Evolutionary conservation across 2,113 vertebrate genomes (phyloP), one percentile per base, ranked within the genome.

Genomic region (Centropus bengalensis): DNA sequence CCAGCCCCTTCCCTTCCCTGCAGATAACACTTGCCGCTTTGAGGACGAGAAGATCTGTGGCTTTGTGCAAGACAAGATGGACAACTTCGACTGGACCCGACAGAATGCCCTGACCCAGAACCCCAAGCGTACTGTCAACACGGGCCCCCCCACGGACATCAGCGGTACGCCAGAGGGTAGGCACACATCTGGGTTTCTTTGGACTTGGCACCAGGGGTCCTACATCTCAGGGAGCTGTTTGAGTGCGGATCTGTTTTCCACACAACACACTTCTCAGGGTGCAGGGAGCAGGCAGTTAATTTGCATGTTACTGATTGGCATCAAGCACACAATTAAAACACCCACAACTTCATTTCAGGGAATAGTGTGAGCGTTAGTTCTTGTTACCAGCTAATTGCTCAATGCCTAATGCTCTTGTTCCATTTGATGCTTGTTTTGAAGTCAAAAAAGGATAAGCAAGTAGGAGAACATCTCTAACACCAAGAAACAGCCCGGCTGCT

Each of bases 71-170:
- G 99, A 99, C 91, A 98, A 98, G 47, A 98, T 98, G 32, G 99
- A 99, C 87, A 97, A 98, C 75, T 99, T 99, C n/a, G 99, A 99
- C 94, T 99, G 99, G 99, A 99, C 98, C 0, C 98, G 99, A 71
- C 99, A 99, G 97, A 99, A 99, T 3, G 98, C 98, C 63, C 96
- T 99, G 92, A 99, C 98, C 3, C 98, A 99, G 97, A 99, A 99
- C 93, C 98, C 99, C 52, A 99, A 99, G 85, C 98, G 99, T 59
- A 99, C 99, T 0, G 98, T 99, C 56, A 99, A 99, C 84, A 99
- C 99, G 0, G 99, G 99, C 10, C 99, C 99, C 1, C 98, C 98
- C 47, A 99, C 96, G 1, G 99, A 99, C 96, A 98, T 98, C 95
- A 99, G 99, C 33, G 99, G 99, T 64, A 99, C 98, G 1, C 99